Evolutionary conservation across 2,113 vertebrate genomes (phyloP), one percentile per base, ranked within the genome.

Genomic region (Egretta garzetta): DNA sequence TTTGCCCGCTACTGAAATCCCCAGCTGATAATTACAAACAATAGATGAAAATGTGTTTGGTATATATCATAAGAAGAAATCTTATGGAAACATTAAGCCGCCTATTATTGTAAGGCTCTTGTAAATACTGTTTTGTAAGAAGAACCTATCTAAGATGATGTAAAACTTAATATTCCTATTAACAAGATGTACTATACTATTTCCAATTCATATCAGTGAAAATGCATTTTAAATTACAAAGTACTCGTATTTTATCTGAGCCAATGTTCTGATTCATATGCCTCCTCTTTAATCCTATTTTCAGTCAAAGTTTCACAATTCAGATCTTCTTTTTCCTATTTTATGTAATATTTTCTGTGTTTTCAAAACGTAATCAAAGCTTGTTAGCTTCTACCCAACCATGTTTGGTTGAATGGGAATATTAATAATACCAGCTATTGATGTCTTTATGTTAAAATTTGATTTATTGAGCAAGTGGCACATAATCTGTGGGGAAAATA

Each of bases 391-490:
- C 85, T 95, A 52, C 80, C 62, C 83, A 86, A 49, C 58, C 53
- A 90, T 32, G 79, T 97, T 95, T 74, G 63, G 66, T 83, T 96
- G 95, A 97, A 96, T 97, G 86, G 80, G 88, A 97, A 91, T 97
- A 96, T 96, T 97, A 97, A 86, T 93, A 97, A 95, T 90, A 80
- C 87, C 62, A 96, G 63, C 85, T 97, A 96, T 87, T 97, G 93
- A 96, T 95, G 86, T 96, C 97, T 97, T 97, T 95, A 96, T 97
- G 94, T 94, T 96, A 86, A 97, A 97, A 92, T 90, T 92, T 97
- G 90, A 97, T 97, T 97, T 94, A 96, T 97, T 91, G 76, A 94
- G 83, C 95, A 91, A 95, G 92, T 91, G 93, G 91, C 91, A 97
- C 85, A 90, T 96, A 97, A 96, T 96, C 80, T 94, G 95, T 93